Conservation (phyloP, 1,140 invertebrate species). For the Drosophila asahinai region DNA sequence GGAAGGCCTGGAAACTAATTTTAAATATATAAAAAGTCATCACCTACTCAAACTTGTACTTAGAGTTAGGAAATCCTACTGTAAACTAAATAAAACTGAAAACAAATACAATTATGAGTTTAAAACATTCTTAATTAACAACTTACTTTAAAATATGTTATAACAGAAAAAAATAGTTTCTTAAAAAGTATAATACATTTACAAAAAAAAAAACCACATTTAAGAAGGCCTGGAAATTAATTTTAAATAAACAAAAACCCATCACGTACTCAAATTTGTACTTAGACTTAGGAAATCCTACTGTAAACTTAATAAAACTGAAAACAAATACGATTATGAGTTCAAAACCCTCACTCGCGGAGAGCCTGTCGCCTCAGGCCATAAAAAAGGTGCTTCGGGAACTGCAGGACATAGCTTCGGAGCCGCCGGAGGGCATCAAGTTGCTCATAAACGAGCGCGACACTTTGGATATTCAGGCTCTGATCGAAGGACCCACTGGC, state of each 20-base stretch:
- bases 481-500: conserved; percentile 94
- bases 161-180: too few relatives aligned
- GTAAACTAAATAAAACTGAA: not conserved
- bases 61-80: not conserved
- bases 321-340: not conserved
- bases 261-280: not conserved
- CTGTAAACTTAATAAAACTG: too few relatives aligned
- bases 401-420: conserved; percentile 90
- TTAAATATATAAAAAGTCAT: not conserved
- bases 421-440: conserved; percentile 96
- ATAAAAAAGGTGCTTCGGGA: conserved; percentile 94
- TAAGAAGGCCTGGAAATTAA: not conserved
- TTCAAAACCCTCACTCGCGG: conserved; percentile 86
- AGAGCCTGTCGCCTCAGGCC: conserved; percentile 96
- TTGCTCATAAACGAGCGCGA: conserved; percentile 95
- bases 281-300: not conserved
- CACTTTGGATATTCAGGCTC: conserved; percentile 96
- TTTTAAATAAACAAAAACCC: not conserved
- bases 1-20: not conserved
- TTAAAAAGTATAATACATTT: too few relatives aligned
- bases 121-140: too few relatives aligned
- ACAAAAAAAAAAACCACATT: not conserved
- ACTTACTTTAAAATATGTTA: too few relatives aligned
- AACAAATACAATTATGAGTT: too few relatives aligned
- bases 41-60: not conserved